Percentiles rank a stretch among this genome's conserved stretches.
Conservation (phyloP, 2,888 invertebrate species). For the Spilosoma lubricipeda region DNA sequence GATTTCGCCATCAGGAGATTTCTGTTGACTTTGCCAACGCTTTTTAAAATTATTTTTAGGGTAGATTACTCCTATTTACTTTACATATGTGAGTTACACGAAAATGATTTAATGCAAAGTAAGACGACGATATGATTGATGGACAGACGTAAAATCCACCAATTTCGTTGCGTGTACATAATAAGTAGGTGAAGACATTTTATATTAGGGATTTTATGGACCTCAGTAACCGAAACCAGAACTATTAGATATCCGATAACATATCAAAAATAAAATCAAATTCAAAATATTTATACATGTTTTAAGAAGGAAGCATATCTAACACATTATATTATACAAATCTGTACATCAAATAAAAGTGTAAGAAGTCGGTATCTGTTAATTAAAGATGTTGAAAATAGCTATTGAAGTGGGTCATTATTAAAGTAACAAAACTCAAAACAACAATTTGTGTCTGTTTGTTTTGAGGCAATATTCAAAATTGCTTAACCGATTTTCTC, state of each 20-base stretch:
- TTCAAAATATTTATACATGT: no score
- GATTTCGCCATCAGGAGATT: conserved; percentile 73
- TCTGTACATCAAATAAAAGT: no score
- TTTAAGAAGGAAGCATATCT: no score
- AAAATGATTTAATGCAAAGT: conserved; percentile 38
- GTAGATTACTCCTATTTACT: conserved; percentile 51
- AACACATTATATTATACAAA: no score
- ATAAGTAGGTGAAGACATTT: conserved; percentile 8
- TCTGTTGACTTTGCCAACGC: conserved; percentile 76
- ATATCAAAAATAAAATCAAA: no score
- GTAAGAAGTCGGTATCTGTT: no score
- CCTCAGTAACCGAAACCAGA: background rate
- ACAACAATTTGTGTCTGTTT: no score
- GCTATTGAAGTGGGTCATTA: no score
- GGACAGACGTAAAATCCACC: conserved; percentile 36
- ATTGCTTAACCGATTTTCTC: no score
- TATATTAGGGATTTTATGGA: conserved; percentile 2
- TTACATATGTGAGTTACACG: conserved; percentile 37
- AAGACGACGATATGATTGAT: conserved; percentile 40
- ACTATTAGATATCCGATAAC: background rate
- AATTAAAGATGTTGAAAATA: no score
- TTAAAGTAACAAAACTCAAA: no score
- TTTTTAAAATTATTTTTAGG: conserved; percentile 66
- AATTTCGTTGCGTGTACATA: conserved; percentile 26
- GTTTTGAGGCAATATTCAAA: no score